These are phyloP conservation scores for Emys orbicularis DNA, from an alignment of 2,797 vertebrate genomes.

Conservation along the genomic window DNA sequence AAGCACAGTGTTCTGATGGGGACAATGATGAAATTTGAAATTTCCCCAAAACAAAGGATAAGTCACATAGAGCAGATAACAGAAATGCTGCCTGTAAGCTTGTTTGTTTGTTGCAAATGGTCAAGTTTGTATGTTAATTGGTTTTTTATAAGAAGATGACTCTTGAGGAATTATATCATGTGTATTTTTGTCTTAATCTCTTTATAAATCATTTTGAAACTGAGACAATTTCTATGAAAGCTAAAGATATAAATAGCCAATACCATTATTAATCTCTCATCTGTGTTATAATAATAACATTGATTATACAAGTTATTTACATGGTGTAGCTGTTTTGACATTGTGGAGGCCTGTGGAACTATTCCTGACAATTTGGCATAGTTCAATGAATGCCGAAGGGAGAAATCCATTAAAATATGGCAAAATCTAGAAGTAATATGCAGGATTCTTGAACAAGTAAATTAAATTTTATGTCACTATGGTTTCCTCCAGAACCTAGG, in stretches of 20 bases:
- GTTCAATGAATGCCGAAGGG: constrained; percentile 25
- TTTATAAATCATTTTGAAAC: constrained; percentile 1
- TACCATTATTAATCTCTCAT: background rate
- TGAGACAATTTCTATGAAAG: background rate
- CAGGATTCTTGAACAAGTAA: background rate
- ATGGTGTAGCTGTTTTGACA: background rate
- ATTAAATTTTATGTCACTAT: background rate
- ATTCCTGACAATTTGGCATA: background rate
- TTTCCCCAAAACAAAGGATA: background rate
- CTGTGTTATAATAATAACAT: background rate
- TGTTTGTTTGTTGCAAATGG: background rate
- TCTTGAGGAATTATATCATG: background rate
- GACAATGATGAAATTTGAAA: background rate
- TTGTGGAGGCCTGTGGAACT: background rate
- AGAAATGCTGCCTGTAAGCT: constrained; percentile 17
- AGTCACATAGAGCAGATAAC: background rate
- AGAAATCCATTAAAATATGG: background rate
- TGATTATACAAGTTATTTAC: constrained; percentile 21
- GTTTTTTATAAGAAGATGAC: background rate
- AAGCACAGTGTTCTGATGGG: background rate
- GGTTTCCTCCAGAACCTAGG: background rate
- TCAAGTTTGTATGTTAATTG: background rate
- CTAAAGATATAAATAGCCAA: background rate
- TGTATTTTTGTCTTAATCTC: background rate
- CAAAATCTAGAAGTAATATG: background rate